These are phyloP conservation scores for Congeria kusceri DNA, from an alignment of 2,888 invertebrate genomes.

Conservation along the genomic window DNA sequence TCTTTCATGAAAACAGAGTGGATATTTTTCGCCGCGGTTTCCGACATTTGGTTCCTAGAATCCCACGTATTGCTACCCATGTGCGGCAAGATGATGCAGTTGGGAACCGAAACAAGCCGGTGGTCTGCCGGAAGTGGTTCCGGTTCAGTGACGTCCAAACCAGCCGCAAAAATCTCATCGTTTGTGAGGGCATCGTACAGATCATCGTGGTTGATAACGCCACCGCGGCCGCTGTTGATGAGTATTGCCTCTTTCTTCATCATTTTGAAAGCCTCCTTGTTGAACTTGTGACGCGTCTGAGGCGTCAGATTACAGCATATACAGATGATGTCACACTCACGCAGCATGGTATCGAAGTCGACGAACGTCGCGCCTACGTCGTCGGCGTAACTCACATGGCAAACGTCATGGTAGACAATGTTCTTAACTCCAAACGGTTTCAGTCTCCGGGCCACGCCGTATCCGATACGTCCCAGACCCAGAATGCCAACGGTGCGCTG, in stretches of 20 bases:
- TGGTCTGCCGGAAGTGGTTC: slow-evolving; percentile 94
- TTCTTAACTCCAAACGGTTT: slow-evolving; percentile 75
- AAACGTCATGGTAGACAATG: slow-evolving; percentile 75
- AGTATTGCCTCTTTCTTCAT: slow-evolving; percentile 96
- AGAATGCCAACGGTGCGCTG: slow-evolving; percentile 89
- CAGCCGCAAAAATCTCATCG: slow-evolving; percentile 92
- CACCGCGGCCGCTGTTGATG: slow-evolving; percentile 92
- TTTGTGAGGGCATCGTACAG: slow-evolving; percentile 91
- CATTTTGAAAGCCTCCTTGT: slow-evolving; percentile 90
- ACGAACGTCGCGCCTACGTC: slow-evolving; percentile 90
- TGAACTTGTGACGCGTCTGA: slow-evolving; percentile 92
- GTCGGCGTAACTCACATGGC: slow-evolving; percentile 74
- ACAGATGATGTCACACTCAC: slow-evolving; percentile 93
- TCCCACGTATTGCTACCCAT: slow-evolving; percentile 93
- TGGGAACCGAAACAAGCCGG: slow-evolving; percentile 91
- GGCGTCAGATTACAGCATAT: slow-evolving; percentile 92
- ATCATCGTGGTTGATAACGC: slow-evolving; percentile 90
- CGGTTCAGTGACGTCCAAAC: slow-evolving; percentile 95
- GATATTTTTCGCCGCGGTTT: slow-evolving; percentile 92
- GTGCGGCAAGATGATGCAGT: slow-evolving; percentile 94
- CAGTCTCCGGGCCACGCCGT: slow-evolving; percentile 75
- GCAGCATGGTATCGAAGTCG: slow-evolving; percentile 90
- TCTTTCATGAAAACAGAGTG: slow-evolving; percentile 90
- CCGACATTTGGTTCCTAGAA: slow-evolving; percentile 92
- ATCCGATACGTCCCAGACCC: slow-evolving; percentile 85